Evolutionary conservation across 2,797 vertebrate genomes (phyloP), one percentile per base, ranked within the genome.

Genomic region (Atherinosoma microstoma): DNA sequence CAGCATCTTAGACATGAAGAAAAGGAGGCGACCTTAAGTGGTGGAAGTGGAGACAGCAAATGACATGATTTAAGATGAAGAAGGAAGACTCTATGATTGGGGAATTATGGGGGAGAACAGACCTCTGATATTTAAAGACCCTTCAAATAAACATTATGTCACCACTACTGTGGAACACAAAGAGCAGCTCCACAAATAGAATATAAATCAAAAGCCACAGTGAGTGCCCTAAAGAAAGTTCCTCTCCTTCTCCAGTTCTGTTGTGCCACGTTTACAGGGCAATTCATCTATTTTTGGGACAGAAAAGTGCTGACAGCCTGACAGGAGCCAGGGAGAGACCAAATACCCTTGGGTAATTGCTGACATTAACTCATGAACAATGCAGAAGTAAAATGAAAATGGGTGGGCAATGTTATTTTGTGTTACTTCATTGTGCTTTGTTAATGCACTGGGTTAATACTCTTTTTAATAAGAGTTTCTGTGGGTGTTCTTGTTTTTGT

Each of bases 261-360:
- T 15, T 47, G 40, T 73, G 84, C 85, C 83, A 87, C 79, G 75
- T 89, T 89, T 80, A 74, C 11, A 32, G 76, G 80, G 83, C 79
- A 87, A 76, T 90, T 56, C 9, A 0, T 76, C 82, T 85, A 83
- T 86, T 87, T 72, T 79, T 85, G 71, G 84, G 62, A 58, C 69
- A 80, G 49, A 84, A 83, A 82, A 77, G 29, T 58, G 42, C 22
- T 67, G 75, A 82, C 67, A 79, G 87, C 65, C 72, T 83, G 80
- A 68, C 66, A 13, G 85, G 86, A 91, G 82, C 87, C 78, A 74
- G 70, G 16, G 64, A 71, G 45, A 70, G 80, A 79, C 64, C 51
- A 57, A 36, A 67, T 64, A 45, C 36, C 61, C 29, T 0, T 34
- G 64, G 15, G 65, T 73, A 65, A 78, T 65, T 20, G 51, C 61